phyloP scores from a whole-genome alignment of 2,888 invertebrate species.

The Neoitamus cyanurus region DNA sequence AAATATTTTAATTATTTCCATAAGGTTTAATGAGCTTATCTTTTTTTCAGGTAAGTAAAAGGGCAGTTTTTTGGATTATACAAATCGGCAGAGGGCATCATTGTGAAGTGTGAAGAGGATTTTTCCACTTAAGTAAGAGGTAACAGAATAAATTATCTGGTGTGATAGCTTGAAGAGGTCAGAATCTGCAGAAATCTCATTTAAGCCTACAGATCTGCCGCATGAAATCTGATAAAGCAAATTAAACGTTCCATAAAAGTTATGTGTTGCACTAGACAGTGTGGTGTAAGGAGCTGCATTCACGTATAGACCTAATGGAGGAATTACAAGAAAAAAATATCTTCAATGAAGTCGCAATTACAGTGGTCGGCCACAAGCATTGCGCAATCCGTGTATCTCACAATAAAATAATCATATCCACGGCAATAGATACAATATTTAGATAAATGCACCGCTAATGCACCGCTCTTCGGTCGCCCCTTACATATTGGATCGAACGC shows the following conservation, averaged over 20 bases:
- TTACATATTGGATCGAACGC: conserved; percentile 35
- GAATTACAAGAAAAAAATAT: neutral
- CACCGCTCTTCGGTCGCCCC: neutral
- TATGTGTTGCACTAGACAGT: neutral
- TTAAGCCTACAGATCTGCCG: neutral
- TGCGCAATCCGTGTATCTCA: conserved; percentile 2
- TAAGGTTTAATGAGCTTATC: neutral
- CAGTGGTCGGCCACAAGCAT: neutral
- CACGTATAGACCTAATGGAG: neutral
- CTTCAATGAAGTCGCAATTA: conserved; percentile 8
- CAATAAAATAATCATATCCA: conserved; percentile 30
- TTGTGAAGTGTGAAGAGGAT: neutral
- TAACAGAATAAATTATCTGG: neutral
- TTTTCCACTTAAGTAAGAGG: neutral
- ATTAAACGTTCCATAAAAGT: neutral
- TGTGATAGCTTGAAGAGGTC: neutral
- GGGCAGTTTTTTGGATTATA: neutral
- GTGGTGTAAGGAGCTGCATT: neutral
- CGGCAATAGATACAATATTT: conserved; percentile 19
- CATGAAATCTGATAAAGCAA: neutral
- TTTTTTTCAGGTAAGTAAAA: neutral
- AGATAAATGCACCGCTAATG: neutral
- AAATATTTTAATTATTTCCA: neutral
- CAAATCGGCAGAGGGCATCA: neutral
- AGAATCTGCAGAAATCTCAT: neutral